Percentiles rank a stretch among this genome's conserved stretches.
Evolutionary conservation across 2,797 vertebrate genomes (phyloP).

Genomic region (Myotis vivesi): DNA sequence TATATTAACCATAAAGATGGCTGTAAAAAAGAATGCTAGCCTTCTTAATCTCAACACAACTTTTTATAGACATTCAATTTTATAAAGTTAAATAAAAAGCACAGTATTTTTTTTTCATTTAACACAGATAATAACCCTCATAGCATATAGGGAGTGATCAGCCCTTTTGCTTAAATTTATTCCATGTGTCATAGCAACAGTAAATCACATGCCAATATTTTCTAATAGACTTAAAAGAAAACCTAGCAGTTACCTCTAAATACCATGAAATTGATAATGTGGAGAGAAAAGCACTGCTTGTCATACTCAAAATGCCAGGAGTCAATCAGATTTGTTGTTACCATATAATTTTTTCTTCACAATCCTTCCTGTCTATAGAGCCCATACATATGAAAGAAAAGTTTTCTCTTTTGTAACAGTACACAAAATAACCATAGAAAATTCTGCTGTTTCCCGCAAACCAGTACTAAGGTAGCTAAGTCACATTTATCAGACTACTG

Average conservation of each 20-base stretch:
- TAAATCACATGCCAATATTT: slow-evolving; percentile 34
- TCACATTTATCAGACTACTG: slow-evolving; percentile 64
- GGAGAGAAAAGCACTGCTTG: neutral
- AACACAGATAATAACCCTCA: neutral
- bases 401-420: slow-evolving; percentile 37
- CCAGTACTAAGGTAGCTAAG: slow-evolving; percentile 67
- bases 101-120: neutral
- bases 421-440: slow-evolving; percentile 65
- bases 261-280: slow-evolving; percentile 50
- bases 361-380: slow-evolving; percentile 25
- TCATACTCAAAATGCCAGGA: slow-evolving; percentile 40
- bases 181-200: slow-evolving; percentile 40
- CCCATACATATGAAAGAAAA: slow-evolving; percentile 56
- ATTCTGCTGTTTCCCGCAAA: slow-evolving; percentile 61
- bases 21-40: neutral
- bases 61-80: neutral
- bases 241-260: slow-evolving; percentile 53
- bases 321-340: slow-evolving; percentile 57
- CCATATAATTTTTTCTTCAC: slow-evolving; percentile 57
- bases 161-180: slow-evolving; percentile 48
- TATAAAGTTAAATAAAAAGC: slow-evolving; percentile 16
- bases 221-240: slow-evolving; percentile 61
- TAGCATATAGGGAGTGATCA: neutral
- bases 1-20: neutral
- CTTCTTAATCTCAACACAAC: neutral